phyloP scores from a whole-genome alignment of 2,888 invertebrate genomes.

The Phrixothrix hirtus region DNA sequence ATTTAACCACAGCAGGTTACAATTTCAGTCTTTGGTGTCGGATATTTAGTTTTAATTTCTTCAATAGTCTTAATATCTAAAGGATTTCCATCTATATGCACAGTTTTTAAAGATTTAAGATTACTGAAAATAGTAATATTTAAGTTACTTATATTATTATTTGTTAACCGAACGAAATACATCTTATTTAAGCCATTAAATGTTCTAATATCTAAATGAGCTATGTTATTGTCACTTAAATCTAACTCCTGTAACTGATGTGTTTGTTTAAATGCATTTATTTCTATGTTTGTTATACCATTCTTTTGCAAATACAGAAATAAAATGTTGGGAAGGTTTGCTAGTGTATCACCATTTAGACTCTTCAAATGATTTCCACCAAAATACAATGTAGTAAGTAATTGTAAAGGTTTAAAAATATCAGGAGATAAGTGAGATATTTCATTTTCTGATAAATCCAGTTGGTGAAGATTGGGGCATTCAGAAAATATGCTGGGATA shows the following conservation, averaged over 20 bases:
- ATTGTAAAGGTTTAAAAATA: constrained; percentile 1
- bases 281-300: constrained; percentile 7
- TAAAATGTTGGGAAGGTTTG: constrained; percentile 1
- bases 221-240: constrained; percentile 13
- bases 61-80: neutral
- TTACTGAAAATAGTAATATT: constrained; percentile 7
- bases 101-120: constrained; percentile 5
- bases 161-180: constrained; percentile 6
- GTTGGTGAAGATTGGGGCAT: constrained; percentile 1
- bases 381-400: constrained; percentile 1
- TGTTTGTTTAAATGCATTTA: constrained; percentile 6
- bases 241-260: constrained; percentile 5
- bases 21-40: neutral
- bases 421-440: neutral
- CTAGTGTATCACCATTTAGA: constrained; percentile 1
- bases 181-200: constrained; percentile 8
- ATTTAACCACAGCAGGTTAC: neutral
- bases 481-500: neutral
- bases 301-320: constrained; percentile 10
- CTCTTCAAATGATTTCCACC: constrained; percentile 3
- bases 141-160: constrained; percentile 13
- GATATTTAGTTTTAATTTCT: constrained; percentile 1
- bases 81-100: constrained; percentile 14
- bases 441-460: constrained; percentile 2
- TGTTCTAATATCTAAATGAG: neutral